Conservation (phyloP, 2,888 invertebrate species). For the Cenopis cana region DNA sequence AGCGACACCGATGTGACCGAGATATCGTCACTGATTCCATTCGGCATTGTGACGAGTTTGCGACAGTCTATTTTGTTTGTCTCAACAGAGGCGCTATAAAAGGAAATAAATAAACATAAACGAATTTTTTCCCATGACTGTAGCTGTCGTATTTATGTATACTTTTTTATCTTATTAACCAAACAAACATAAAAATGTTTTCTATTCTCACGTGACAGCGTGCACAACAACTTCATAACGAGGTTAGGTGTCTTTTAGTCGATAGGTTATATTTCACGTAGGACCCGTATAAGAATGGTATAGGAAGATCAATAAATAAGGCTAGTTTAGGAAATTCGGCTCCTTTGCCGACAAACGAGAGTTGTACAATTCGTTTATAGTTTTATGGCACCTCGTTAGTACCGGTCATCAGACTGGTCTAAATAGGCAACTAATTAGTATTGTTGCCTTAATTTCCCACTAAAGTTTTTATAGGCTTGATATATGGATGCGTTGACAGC, state of each 20-base stretch:
- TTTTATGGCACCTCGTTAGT: slow-evolving; percentile 79
- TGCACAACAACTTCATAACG: slow-evolving; percentile 58
- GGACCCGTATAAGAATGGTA: slow-evolving; percentile 52
- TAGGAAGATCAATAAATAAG: slow-evolving; percentile 67
- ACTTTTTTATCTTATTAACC: slow-evolving; percentile 46
- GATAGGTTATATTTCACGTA: slow-evolving; percentile 65
- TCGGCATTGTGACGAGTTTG: slow-evolving; percentile 60
- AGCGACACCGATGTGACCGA: slow-evolving; percentile 69
- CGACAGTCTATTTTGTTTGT: slow-evolving; percentile 65
- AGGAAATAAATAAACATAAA: slow-evolving; percentile 4
- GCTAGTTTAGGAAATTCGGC: slow-evolving; percentile 68
- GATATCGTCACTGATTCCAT: slow-evolving; percentile 70
- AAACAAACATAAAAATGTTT: slow-evolving; percentile 46
- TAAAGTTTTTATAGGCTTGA: slow-evolving; percentile 42
- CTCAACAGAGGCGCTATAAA: slow-evolving; percentile 5
- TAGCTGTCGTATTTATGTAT: slow-evolving; percentile 39
- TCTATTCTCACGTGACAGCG: slow-evolving; percentile 49
- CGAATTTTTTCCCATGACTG: slow-evolving; percentile 25
- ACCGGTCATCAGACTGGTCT: slow-evolving; percentile 70
- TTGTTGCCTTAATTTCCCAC: slow-evolving; percentile 62
- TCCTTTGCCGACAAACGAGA: slow-evolving; percentile 71
- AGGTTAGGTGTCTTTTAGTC: slow-evolving; percentile 67
- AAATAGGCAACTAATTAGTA: slow-evolving; percentile 79
- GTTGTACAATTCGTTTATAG: slow-evolving; percentile 72
- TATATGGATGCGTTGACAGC: slow-evolving; percentile 47